phyloP scores from a whole-genome alignment of 2,888 invertebrate species.

The Drosophila robusta region DNA sequence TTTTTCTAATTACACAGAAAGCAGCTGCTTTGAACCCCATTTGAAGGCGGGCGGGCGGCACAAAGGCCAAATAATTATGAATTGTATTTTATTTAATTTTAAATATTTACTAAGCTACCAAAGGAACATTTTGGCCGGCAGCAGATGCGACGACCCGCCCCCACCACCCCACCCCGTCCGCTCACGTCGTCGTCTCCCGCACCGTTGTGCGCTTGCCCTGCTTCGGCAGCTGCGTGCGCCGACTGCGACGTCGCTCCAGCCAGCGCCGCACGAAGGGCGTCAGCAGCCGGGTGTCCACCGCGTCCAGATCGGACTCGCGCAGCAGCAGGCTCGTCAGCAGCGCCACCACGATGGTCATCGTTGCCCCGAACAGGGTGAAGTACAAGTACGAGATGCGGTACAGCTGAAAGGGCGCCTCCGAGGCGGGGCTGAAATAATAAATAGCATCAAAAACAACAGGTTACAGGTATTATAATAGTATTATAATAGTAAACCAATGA shows the following conservation, averaged over 20 bases:
- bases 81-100: slow-evolving; percentile 70
- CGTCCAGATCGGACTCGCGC: slow-evolving; percentile 86
- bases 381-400: slow-evolving; percentile 92
- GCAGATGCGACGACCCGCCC: slow-evolving; percentile 7
- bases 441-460: neutral
- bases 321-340: slow-evolving; percentile 86
- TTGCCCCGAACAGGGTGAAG: slow-evolving; percentile 89
- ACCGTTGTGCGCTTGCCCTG: slow-evolving; percentile 21
- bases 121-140: slow-evolving; percentile 62
- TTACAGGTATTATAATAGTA: too few species aligned
- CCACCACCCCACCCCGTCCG: neutral
- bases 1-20: slow-evolving; percentile 69
- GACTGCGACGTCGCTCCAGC: slow-evolving; percentile 71
- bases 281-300: slow-evolving; percentile 87
- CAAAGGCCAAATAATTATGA: slow-evolving; percentile 54
- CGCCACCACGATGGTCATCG: slow-evolving; percentile 87
- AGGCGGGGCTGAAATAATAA: slow-evolving; percentile 54
- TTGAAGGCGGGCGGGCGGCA: slow-evolving; percentile 11
- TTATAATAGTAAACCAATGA: too few species aligned
- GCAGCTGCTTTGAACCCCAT: slow-evolving; percentile 69
- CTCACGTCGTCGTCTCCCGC: slow-evolving; percentile 67
- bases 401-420: slow-evolving; percentile 84
- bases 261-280: slow-evolving; percentile 90
- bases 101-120: slow-evolving; percentile 68
- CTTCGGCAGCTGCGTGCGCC: slow-evolving; percentile 43